Base-by-base conservation (phyloP, 2,888 invertebrate species). In the Cecidostiba fungosa region DNA sequence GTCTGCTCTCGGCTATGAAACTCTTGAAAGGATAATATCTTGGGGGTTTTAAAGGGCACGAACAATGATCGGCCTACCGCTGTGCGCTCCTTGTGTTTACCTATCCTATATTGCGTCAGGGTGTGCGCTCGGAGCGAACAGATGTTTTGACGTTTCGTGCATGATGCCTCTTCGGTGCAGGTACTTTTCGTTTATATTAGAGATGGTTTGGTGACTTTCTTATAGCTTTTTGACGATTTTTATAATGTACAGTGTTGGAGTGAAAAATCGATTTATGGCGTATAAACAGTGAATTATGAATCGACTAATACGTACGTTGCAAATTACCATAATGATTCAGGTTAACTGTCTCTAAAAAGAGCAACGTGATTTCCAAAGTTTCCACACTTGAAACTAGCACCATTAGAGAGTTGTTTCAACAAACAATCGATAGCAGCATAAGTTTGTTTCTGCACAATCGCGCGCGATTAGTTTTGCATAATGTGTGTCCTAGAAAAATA, bases 111-210 rank as follows among this genome's bases (percentile, higher is more conserved):
- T 54, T 39, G 29, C 62, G 29, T 62, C 70, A 74, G 69, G 66
- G 50, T 43, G 39, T 54, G 50, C n/a, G 79, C 47, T 16, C 39
- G 19, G 16, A n/a, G 50, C 54, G 66, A 82, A 77, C 77, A 82
- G 70, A 77, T 77, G 76, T 82, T 82, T 77, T 73, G 72, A 73
- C 72, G 26, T 73, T 50, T 69, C 32, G 23, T 47, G n/a, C 43
- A 10, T 10, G 3, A 3, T 50, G 19, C 59, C 59, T 23, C 19
- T 26, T 50, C 5, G 16, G 19, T 2, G 39, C 32, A 10, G 0
- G 39, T 43, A 43, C 12, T 12, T 43, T 43, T 12, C 12, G 39
- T 43, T 43, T 10, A 10, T 43, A n/a, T n/a, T n/a, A n/a, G n/a
- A 43, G 12, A 43, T 43, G 10, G 1, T 43, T 10, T 43, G 12